Evolutionary conservation across 2,888 invertebrate species (phyloP), one percentile per base, ranked within the genome.

Genomic region (Zaprionus obscuricornis): DNA sequence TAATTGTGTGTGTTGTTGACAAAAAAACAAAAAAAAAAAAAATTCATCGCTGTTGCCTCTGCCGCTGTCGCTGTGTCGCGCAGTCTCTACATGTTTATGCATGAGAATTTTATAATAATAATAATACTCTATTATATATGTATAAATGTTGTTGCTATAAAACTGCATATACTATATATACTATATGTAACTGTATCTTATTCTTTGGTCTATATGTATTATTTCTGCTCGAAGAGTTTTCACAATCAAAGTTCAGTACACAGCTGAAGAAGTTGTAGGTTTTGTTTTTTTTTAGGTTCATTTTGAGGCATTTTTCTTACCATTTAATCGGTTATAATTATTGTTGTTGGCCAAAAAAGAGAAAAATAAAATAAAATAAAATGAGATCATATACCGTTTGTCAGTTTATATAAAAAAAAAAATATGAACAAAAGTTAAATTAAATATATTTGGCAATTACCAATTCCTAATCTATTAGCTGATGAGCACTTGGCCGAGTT

Each of bases 401-500:
- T 69, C 65, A 62, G 52, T 14, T 58, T 49, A 14, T 22, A 39
- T 24, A 27, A 22, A 40, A 29, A 31, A 42, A 24, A 18, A 22
- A 37, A 54, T 58, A 70, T 36, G 49, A 16, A 40, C 34, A 29
- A 36, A 49, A 27, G 17, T 20, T 20, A 52, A 46, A 29, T 40
- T 31, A 16, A 39, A 29, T 29, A 22, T 13, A 14, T 46, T 36
- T 39, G 37, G 20, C 46, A 66, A 47, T 62, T 39, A 56, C 22
- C 22, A 22, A 60, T 58, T 64, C 67, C 49, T 46, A 18, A 49
- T 29, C 3, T 24, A 33, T 34, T 85, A 97, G 97, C 96, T 92
- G 96, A 96, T 93, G 96, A 96, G 93, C 96, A 97, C 93, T 94
- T 97, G 94, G 96, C 94, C 92, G 96, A 97, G 93, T 93, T 97